Evolutionary conservation across 2,888 invertebrate species (phyloP), one percentile per base, ranked within the genome.

Genomic region (Lacanobia wlatinum): DNA sequence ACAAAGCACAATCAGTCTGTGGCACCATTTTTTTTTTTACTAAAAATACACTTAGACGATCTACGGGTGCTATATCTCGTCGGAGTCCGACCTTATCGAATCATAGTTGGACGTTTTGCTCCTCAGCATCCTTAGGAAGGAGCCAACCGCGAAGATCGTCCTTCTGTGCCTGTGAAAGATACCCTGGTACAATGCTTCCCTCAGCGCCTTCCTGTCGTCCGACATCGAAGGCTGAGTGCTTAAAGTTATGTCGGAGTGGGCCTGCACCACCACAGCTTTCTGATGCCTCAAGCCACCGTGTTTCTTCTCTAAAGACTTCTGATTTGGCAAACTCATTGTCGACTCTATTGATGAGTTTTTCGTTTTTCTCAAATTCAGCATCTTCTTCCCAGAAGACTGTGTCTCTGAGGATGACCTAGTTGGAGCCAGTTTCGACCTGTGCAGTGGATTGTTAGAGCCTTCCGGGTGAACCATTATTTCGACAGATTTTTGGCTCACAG

Each of bases 51-150:
- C 88, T 87, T 89, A 89, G 80, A 81, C 87, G 88, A 83, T 84
- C 78, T 89, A 90, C 85, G 87, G 89, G 90, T 91, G 95, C 95
- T 96, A 96, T 92, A 96, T 96, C 84, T 96, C 96, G 86, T 96
- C 96, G 10, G 96, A 96, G 78, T 96, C 96, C 46, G 96, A 97
- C 84, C 97, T 97, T 93, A 98, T 98, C 65, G 97, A 97, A 91
- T 98, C 98, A 89, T 98, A 98, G 92, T 98, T 98, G 76, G 97
- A 97, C 88, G 97, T 97, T 92, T 97, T 97, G 90, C 97, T 97
- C 87, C 97, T 97, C 83, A 98, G 93, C 98, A 98, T 98, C 82
- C 98, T 96, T 74, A 98, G 94, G 91, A 98, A 98, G 62, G 98
- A 98, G 65, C 98, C 98, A 70, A 98, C 96, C 10, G 98, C 98